Conservation (phyloP, 2,113 vertebrate genomes). For the Vimba vimba region DNA sequence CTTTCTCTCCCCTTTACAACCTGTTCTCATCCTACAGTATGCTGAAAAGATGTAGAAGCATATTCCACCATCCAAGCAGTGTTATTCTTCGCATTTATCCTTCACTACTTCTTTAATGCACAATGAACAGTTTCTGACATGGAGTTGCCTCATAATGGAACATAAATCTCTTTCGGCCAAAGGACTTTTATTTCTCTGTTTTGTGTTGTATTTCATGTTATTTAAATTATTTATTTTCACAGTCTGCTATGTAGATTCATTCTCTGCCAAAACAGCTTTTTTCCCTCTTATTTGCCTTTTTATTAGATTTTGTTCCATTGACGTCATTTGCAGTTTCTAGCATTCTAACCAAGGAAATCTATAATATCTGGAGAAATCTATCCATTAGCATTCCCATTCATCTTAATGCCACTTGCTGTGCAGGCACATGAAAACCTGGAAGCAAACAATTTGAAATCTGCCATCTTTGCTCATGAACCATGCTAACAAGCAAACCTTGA, state of each 20-base stretch:
- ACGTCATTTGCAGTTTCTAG: not conserved
- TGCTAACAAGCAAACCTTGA: not conserved
- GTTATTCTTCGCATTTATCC: conserved; percentile 1
- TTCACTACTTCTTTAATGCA: not conserved
- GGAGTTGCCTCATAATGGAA: not conserved
- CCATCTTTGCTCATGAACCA: not conserved
- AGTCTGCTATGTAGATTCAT: not conserved
- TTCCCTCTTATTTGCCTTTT: not conserved
- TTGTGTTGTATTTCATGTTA: not conserved
- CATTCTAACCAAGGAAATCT: not conserved
- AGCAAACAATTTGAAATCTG: not conserved
- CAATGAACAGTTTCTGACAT: conserved; percentile 14
- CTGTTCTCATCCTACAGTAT: conserved; percentile 25
- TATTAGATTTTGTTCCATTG: not conserved
- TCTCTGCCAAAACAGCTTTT: conserved; percentile 7
- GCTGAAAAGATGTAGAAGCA: conserved; percentile 16
- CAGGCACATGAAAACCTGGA: not conserved
- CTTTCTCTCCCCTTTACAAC: conserved; percentile 10
- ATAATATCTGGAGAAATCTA: not conserved
- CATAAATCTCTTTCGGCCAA: conserved; percentile 13
- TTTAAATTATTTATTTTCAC: not conserved
- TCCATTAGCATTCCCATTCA: not conserved
- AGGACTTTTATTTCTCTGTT: not conserved
- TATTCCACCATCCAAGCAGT: conserved; percentile 10
- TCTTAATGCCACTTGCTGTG: not conserved